Percentiles rank a stretch among this genome's conserved stretches.
Evolutionary conservation across 2,888 invertebrate species (phyloP).

Genomic region (Ecliptopera silaceata): DNA sequence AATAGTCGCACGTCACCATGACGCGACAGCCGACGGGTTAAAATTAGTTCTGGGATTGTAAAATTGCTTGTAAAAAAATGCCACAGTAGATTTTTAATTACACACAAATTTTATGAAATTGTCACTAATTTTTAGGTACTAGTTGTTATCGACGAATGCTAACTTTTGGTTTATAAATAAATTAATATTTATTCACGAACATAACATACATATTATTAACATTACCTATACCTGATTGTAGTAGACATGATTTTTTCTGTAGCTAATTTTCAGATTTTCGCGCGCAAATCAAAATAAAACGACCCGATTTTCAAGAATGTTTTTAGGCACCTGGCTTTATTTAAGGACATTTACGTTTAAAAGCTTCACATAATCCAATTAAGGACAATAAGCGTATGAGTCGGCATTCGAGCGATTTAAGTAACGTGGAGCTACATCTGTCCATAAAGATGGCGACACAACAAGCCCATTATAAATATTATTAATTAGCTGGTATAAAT

Average conservation of each 20-base stretch:
- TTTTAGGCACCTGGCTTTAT: constrained; percentile 5
- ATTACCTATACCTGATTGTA: too few species aligned
- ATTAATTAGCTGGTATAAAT: too few species aligned
- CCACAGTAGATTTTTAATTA: too few species aligned
- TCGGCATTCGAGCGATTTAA: constrained; percentile 45
- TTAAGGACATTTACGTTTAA: constrained; percentile 17
- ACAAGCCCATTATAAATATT: neutral
- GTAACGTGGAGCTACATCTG: constrained; percentile 42
- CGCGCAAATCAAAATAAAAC: neutral
- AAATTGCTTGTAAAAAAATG: neutral
- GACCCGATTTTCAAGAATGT: constrained; percentile 12
- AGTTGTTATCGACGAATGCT: too few species aligned
- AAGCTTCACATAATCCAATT: constrained; percentile 37
- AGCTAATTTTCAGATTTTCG: too few species aligned
- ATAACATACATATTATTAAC: too few species aligned
- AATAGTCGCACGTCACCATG: neutral
- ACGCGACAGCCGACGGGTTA: neutral
- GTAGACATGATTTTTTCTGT: too few species aligned
- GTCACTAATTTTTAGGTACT: too few species aligned
- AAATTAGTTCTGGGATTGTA: neutral
- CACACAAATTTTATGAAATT: too few species aligned
- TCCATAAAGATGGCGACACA: neutral
- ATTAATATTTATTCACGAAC: too few species aligned
- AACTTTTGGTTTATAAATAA: too few species aligned
- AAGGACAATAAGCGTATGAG: constrained; percentile 32